Conservation (phyloP, 2,888 invertebrate genomes). For the Tricholauxania praeusta region DNA sequence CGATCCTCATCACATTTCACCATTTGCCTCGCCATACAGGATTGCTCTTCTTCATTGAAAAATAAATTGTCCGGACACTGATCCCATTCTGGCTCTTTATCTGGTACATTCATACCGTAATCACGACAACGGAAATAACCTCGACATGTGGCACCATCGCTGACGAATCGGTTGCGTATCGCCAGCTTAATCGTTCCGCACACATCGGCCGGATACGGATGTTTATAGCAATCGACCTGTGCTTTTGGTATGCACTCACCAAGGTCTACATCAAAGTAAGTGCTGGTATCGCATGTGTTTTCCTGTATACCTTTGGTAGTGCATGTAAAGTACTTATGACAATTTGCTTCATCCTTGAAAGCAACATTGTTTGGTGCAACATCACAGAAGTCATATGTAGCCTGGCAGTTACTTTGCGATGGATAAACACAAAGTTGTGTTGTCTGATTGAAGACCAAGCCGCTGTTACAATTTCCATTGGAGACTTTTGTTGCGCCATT, state of each 20-base stretch:
- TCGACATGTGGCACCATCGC: slow-evolving; percentile 57
- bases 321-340: slow-evolving; percentile 53
- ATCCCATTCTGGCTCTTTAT: slow-evolving; percentile 50
- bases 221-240: slow-evolving; percentile 49
- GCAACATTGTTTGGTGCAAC: slow-evolving; percentile 44
- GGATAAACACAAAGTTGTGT: slow-evolving; percentile 50
- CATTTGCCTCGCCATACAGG: slow-evolving; percentile 42
- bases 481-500: neutral
- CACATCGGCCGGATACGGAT: slow-evolving; percentile 53
- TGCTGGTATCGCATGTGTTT: slow-evolving; percentile 41
- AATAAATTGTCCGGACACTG: slow-evolving; percentile 52
- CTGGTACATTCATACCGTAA: slow-evolving; percentile 54
- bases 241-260: slow-evolving; percentile 50
- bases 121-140: slow-evolving; percentile 60
- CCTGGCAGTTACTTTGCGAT: slow-evolving; percentile 47
- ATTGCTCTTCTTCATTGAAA: slow-evolving; percentile 49
- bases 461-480: slow-evolving; percentile 48
- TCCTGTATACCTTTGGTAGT: slow-evolving; percentile 5
- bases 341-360: slow-evolving; percentile 53
- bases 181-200: slow-evolving; percentile 59
- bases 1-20: slow-evolving; percentile 50
- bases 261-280: slow-evolving; percentile 49
- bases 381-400: slow-evolving; percentile 52
- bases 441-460: slow-evolving; percentile 48
- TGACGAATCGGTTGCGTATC: slow-evolving; percentile 52